A percentile compares a stretch with the other conserved stretches of the same genome.
Evolutionary conservation across 2,113 vertebrate species (phyloP).

Genomic region (Carassius gibelio): DNA sequence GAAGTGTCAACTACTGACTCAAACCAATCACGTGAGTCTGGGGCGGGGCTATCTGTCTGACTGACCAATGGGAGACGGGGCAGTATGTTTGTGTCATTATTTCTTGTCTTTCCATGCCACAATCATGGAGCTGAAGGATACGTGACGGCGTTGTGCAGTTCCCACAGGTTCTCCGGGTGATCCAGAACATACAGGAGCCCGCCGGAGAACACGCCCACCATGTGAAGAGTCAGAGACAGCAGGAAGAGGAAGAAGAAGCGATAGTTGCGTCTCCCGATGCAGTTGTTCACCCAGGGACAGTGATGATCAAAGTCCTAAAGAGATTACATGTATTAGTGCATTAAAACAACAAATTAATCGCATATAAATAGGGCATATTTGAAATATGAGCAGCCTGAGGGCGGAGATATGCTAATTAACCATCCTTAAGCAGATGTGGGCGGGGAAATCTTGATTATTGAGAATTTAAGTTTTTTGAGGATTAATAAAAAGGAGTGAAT

Average conservation of each 20-base stretch:
- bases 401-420: too few species aligned
- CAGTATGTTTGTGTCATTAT: too few species aligned
- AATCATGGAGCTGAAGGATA: conserved; percentile 74
- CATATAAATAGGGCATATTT: too few species aligned
- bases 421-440: too few species aligned
- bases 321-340: too few species aligned
- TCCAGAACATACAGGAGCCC: conserved; percentile 90
- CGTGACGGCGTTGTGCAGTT: conserved; percentile 89
- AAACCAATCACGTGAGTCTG: not conserved
- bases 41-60: not conserved
- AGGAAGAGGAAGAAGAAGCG: conserved; percentile 98
- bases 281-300: conserved; percentile 87
- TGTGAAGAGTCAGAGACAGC: conserved; percentile 89
- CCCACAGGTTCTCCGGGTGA: conserved; percentile 85
- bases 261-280: conserved; percentile 94
- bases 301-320: conserved; percentile 96
- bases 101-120: not conserved
- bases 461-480: too few species aligned
- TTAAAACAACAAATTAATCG: too few species aligned
- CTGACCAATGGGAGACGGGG: not conserved
- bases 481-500: too few species aligned
- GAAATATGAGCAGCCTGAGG: too few species aligned
- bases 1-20: not conserved
- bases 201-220: conserved; percentile 89
- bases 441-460: too few species aligned